Evolutionary conservation across 2,888 invertebrate species (phyloP), one percentile per base, ranked within the genome.

Genomic region (Phyllotreta cruciferae): DNA sequence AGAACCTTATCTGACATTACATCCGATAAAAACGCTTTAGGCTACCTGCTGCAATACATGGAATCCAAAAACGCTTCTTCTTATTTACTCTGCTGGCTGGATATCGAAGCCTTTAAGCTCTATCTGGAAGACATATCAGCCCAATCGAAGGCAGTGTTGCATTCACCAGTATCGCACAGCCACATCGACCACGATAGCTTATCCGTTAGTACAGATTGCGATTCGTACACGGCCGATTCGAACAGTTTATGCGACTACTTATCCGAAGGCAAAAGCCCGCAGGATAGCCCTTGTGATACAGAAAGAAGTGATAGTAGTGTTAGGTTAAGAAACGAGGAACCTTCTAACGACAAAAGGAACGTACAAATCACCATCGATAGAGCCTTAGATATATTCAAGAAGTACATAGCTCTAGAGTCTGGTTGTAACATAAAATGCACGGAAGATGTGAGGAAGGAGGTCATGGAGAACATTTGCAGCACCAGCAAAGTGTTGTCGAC

Each of bases 1-100:
- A 88, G 92, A 82, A 89, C 87, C 56, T 83, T 96, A 64, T 82
- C 85, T 63, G 91, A 94, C 74, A 88, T 93, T 69, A 83, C 96
- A 10, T 81, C 85, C 34, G 93, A 94, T 80, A 91, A 91, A 77
- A 88, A 88, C 77, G 92, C 92, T 60, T 83, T 95, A 34, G 89
- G 89, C 50, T 92, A 93, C 80, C 93, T 96, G 78, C 86, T 93
- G 60, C 92, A 94, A 75, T 96, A 88, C 80, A 87, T 96, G 87
- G 93, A 94, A 75, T 84, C 88, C n/a, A 85, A 87, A 68, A 88
- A 88, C 62, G 86, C 87, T 58, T 80, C 89, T 60, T 80, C 85
- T 13, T 82, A 90, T 37, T 85, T 93, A 1, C 89, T 89, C 78
- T 91, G 92, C 79, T 92, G 90, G 87, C 78, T 92, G 68, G 92